phyloP scores from a whole-genome alignment of 2,113 vertebrate genomes.

The Taurulus bubalis region DNA sequence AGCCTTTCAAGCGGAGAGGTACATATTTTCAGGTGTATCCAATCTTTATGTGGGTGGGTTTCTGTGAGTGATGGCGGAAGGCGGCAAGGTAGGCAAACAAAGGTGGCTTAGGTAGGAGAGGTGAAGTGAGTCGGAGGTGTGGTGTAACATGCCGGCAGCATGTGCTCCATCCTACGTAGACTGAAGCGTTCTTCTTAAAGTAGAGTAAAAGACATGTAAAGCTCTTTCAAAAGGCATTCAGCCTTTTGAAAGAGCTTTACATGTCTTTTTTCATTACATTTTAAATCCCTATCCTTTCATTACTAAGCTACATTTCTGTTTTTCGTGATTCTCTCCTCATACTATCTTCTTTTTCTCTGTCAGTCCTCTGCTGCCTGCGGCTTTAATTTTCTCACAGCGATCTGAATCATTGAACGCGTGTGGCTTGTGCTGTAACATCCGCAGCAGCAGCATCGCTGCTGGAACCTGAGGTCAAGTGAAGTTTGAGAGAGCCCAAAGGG shows the following conservation, averaged over 20 bases:
- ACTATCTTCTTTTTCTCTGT: neutral
- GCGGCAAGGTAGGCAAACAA: constrained; percentile 43
- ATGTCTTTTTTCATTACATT: neutral
- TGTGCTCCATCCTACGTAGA: neutral
- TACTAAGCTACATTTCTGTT: neutral
- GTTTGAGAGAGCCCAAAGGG: neutral
- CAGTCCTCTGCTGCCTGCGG: neutral
- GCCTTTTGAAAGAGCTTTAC: neutral
- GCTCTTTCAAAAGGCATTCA: too few relatives aligned
- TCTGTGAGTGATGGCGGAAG: constrained; percentile 7
- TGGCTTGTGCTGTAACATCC: neutral
- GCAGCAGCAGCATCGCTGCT: neutral
- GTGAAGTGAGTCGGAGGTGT: constrained; percentile 13
- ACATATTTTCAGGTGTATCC: neutral
- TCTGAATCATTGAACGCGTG: neutral
- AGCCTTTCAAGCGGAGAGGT: constrained; percentile 1
- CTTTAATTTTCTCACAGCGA: neutral
- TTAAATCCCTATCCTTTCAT: neutral
- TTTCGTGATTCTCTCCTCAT: neutral
- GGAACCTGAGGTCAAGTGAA: constrained; percentile 8
- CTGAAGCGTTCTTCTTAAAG: neutral
- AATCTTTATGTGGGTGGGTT: neutral
- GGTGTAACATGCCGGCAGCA: constrained; percentile 5
- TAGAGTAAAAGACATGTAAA: too few relatives aligned
- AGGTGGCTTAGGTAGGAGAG: constrained; percentile 23